Conservation (phyloP, 2,797 vertebrate genomes). For the Onychomys arenicola region DNA sequence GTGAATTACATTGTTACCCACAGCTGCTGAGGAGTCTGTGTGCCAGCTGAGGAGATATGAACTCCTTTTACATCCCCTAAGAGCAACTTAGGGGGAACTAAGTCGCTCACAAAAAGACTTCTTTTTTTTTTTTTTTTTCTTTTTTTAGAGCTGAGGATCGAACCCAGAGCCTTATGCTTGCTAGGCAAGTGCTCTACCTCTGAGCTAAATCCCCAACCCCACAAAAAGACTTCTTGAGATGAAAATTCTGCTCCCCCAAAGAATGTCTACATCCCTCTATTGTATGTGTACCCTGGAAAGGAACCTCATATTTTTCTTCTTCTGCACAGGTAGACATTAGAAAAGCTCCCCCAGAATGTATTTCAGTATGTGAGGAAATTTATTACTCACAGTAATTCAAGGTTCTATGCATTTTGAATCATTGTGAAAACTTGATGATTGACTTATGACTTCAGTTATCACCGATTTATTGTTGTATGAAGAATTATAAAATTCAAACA, state of each 20-base stretch:
- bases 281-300: neutral
- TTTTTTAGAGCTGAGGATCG: too few relatives aligned
- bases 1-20: neutral
- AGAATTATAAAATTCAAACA: slow-evolving; percentile 2
- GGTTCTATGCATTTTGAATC: neutral
- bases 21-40: neutral
- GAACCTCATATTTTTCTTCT: neutral
- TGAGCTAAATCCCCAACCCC: too few relatives aligned
- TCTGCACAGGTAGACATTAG: neutral
- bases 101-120: neutral
- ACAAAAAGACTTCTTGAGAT: neutral
- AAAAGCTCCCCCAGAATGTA: neutral
- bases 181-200: too few relatives aligned
- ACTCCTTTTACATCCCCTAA: rapidly evolving
- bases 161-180: too few relatives aligned
- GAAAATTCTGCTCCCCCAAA: neutral
- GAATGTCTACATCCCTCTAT: neutral
- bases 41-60: neutral
- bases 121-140: too few relatives aligned
- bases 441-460: neutral
- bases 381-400: neutral
- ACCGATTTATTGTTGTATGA: neutral
- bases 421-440: neutral
- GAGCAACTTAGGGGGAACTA: neutral
- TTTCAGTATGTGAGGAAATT: neutral